phyloP scores from a whole-genome alignment of 2,888 invertebrate genomes.

The Amblyteles armatorius region DNA sequence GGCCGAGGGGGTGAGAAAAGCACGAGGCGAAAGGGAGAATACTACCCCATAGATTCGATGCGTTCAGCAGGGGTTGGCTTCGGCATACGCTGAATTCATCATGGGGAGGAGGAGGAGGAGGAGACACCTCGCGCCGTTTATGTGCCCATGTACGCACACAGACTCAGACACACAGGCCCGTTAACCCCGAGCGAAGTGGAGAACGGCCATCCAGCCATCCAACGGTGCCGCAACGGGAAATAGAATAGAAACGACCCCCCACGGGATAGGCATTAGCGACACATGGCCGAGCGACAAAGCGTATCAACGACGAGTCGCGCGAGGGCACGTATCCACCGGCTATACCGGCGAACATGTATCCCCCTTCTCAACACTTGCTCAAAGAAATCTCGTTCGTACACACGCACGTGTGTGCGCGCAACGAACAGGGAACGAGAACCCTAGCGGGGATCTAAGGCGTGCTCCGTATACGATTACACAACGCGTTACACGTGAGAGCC shows the following conservation, averaged over 20 bases:
- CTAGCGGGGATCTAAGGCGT: conserved; percentile 77
- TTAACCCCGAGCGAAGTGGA: conserved; percentile 47
- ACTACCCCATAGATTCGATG: conserved; percentile 17
- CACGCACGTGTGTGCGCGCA: neutral
- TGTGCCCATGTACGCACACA: conserved; percentile 4
- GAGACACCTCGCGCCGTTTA: conserved; percentile 46
- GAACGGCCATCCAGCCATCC: conserved; percentile 57
- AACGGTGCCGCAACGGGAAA: conserved; percentile 74
- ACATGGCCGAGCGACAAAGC: conserved; percentile 84
- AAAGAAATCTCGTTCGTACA: conserved; percentile 5
- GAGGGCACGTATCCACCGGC: conserved; percentile 49
- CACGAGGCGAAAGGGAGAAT: conserved; percentile 58
- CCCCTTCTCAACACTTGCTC: conserved; percentile 43
- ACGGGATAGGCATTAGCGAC: conserved; percentile 83
- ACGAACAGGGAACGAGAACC: conserved; percentile 46
- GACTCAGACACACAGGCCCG: neutral
- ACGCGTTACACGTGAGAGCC: conserved; percentile 76
- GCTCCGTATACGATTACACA: conserved; percentile 82
- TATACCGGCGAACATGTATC: conserved; percentile 45
- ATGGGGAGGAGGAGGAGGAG: conserved; percentile 30
- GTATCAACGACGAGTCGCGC: conserved; percentile 64
- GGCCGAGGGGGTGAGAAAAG: conserved; percentile 32
- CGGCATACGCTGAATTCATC: conserved; percentile 44
- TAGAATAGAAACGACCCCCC: conserved; percentile 84
- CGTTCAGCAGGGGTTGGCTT: conserved; percentile 36